Base-by-base conservation (phyloP, 2,113 vertebrate genomes). In the Climacteris rufus region DNA sequence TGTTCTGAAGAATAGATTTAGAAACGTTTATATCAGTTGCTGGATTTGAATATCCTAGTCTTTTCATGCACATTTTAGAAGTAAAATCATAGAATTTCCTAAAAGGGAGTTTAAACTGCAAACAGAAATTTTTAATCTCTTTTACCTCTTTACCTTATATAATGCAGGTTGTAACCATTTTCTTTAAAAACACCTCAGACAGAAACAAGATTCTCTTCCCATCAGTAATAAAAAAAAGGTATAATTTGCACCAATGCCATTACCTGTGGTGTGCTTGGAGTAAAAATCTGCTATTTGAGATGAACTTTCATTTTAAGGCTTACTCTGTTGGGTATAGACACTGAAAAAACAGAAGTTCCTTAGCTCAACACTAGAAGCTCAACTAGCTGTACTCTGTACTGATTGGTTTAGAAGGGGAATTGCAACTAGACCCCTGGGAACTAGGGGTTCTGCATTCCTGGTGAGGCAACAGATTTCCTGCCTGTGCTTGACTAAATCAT, bases 401-500 rank as follows among this genome's bases (percentile, higher is more conserved):
- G 30, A 21, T 30, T 25, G 18, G 9, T 37, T 20, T 42, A 22
- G 44, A 35, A 80, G 15, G 23, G 83, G 23, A 39, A 37, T 75
- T 87, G 78, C 10, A 20, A 47, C 9, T 40, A 52, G 8, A 75
- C 11, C 9, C 22, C 16, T n/a, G 39, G 5, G 15, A 42, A 68
- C 54, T 33, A 33, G 8, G 6, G 10, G 6, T 82, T 59, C 56
- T 1, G 2, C 1, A 0, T 54, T 94, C 40, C 78, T 72, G 10
- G 18, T 0, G 0, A 72, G 25, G 57, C 21, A 61, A 69, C 15
- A 1, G 1, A 22, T 74, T 92, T 87, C 50, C 30, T 83, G 13
- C 24, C 10, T 25, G 11, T 42, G 11, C 19, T 83, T 88, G n/a
- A 68, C 27, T 76, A 83, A 90, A 64, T 74, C 31, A 24, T 42